Conservation (phyloP, 2,113 vertebrate species). For the Callospermophilus lateralis region DNA sequence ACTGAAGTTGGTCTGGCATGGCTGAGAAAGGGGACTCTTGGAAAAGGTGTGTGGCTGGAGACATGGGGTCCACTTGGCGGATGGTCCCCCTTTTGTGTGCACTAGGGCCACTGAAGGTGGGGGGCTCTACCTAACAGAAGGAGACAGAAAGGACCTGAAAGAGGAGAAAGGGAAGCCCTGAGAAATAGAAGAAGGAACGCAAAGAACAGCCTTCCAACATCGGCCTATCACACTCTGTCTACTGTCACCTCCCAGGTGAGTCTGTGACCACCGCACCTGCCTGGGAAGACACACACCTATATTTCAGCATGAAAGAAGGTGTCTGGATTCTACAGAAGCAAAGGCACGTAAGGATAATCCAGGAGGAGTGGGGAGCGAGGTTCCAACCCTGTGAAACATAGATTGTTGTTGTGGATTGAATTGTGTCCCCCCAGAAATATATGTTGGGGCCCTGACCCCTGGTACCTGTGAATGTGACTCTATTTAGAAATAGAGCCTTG, state of each 20-base stretch:
- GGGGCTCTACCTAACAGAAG: neutral
- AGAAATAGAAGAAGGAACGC: neutral
- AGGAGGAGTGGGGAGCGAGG: neutral
- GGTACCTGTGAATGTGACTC: neutral
- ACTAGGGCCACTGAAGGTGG: neutral
- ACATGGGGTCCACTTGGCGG: neutral
- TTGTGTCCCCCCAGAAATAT: neutral
- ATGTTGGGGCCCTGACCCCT: neutral
- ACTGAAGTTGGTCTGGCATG: neutral
- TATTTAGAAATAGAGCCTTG: neutral
- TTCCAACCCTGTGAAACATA: neutral
- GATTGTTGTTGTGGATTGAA: neutral
- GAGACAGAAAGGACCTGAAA: neutral
- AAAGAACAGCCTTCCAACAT: neutral
- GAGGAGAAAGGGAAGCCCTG: neutral
- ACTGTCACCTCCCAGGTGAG: neutral
- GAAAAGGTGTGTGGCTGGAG: neutral
- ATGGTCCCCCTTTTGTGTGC: neutral
- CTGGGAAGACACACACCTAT: neutral
- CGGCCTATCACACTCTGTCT: fast-evolving
- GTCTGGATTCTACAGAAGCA: neutral
- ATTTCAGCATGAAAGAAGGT: too few species aligned
- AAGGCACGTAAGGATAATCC: neutral
- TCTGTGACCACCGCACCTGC: neutral
- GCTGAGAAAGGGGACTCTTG: neutral